Percentiles rank a stretch among this genome's conserved stretches.
Conservation (phyloP, 2,888 invertebrate genomes). For the Limulus polyphemus region DNA sequence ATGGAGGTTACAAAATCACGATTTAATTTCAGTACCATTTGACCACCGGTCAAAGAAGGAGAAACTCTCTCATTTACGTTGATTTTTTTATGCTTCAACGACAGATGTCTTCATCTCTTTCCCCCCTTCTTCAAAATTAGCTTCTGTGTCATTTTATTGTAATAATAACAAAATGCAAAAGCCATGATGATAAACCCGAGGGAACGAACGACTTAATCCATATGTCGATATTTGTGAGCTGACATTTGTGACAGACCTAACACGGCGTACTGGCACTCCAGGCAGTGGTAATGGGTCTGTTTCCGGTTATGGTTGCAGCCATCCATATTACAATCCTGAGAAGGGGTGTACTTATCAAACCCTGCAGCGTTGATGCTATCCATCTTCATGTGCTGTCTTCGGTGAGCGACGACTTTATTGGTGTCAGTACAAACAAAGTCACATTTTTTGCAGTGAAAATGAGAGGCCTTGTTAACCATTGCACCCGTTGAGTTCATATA, state of each 20-base stretch:
- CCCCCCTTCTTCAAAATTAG: too few species aligned
- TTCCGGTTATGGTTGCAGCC: slow-evolving; percentile 80
- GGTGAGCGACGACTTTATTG: slow-evolving; percentile 77
- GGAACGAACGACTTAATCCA: slow-evolving; percentile 41
- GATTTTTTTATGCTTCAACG: too few species aligned
- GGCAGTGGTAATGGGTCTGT: slow-evolving; percentile 91
- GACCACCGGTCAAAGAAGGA: too few species aligned
- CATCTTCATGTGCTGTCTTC: slow-evolving; percentile 81
- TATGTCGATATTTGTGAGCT: slow-evolving; percentile 77
- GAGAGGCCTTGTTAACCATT: slow-evolving; percentile 73
- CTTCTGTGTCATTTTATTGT: too few species aligned
- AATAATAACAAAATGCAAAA: too few species aligned
- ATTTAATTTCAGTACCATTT: too few species aligned
- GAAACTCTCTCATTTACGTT: too few species aligned
- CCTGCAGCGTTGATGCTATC: slow-evolving; percentile 88
- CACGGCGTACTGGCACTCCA: slow-evolving; percentile 81
- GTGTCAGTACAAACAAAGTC: slow-evolving; percentile 92
- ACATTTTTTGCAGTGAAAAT: slow-evolving; percentile 91
- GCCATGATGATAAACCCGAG: too few species aligned
- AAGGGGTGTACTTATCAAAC: slow-evolving; percentile 78
- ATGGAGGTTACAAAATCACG: too few species aligned
- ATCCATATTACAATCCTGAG: slow-evolving; percentile 32
- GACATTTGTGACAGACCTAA: slow-evolving; percentile 86
- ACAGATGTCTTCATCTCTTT: too few species aligned
- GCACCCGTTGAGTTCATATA: slow-evolving; percentile 43